phyloP scores from a whole-genome alignment of 2,113 vertebrate genomes.

The Isichthys henryi region DNA sequence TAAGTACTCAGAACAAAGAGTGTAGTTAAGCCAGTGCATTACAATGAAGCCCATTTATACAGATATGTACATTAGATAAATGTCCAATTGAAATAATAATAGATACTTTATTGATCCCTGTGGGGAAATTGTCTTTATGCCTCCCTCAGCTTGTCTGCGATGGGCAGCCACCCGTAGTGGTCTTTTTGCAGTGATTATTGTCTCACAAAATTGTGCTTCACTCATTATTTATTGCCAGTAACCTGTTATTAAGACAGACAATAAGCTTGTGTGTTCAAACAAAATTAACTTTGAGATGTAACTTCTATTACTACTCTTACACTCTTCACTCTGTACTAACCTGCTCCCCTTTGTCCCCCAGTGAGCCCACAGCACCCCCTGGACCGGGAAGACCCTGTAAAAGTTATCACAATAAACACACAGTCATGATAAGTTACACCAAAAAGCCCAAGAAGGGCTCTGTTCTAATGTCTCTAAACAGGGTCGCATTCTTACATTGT shows the following conservation, averaged over 20 bases:
- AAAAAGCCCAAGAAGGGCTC: background rate
- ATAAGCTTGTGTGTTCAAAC: background rate
- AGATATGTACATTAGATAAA: background rate
- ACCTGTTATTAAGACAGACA: background rate
- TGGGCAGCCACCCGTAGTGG: no score
- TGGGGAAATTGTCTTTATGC: no score
- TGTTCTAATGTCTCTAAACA: background rate
- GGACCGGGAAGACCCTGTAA: conserved; percentile 62
- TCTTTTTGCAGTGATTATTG: background rate
- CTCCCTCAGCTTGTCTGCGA: no score
- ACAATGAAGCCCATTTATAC: background rate
- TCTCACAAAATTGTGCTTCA: background rate
- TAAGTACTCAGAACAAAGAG: background rate
- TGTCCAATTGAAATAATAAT: no score
- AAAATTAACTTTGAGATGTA: background rate
- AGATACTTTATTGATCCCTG: no score
- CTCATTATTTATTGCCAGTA: background rate
- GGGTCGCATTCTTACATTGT: background rate
- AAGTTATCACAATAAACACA: background rate
- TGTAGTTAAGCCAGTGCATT: background rate
- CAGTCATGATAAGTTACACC: background rate
- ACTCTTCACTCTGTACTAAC: conserved; percentile 43
- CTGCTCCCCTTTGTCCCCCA: conserved; percentile 70
- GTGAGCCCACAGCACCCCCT: conserved; percentile 53
- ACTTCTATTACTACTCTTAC: background rate